These are phyloP conservation scores for Agriopis leucophaearia DNA, from an alignment of 2,888 invertebrate genomes.

Conservation along the genomic window DNA sequence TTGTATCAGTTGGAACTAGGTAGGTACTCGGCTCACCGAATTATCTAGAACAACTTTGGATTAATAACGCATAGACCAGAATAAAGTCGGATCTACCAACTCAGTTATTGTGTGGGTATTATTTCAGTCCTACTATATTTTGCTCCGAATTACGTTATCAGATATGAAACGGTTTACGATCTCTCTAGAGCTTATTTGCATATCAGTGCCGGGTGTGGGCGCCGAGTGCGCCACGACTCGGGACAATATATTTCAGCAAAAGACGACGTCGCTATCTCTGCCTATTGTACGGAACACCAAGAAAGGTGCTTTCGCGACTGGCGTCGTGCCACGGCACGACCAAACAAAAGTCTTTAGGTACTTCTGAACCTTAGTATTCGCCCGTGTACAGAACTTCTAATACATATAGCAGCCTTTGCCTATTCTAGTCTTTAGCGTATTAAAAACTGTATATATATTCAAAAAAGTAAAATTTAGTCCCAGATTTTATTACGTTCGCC, in stretches of 20 bases:
- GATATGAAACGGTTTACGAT: constrained; percentile 81
- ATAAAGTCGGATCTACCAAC: constrained; percentile 43
- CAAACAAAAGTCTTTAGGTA: constrained; percentile 44
- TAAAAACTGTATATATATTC: constrained; percentile 4
- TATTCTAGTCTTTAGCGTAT: constrained; percentile 5
- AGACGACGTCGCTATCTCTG: constrained; percentile 74
- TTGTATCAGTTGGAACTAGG: constrained; percentile 13
- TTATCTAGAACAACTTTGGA: constrained; percentile 38
- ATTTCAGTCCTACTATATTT: constrained; percentile 60
- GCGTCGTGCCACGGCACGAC: constrained; percentile 64
- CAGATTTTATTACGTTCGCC: constrained; percentile 26
- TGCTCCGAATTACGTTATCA: constrained; percentile 75
- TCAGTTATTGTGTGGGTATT: constrained; percentile 50
- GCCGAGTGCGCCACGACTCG: constrained; percentile 64
- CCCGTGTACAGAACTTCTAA: constrained; percentile 20
- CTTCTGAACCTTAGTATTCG: constrained; percentile 23
- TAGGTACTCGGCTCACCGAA: constrained; percentile 31
- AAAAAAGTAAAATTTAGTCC: constrained; percentile 9
- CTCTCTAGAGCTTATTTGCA: constrained; percentile 78
- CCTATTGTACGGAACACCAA: constrained; percentile 68
- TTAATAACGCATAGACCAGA: constrained; percentile 21
- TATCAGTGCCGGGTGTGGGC: constrained; percentile 74
- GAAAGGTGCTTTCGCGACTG: constrained; percentile 65
- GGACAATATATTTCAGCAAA: constrained; percentile 77
- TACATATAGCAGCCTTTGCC: constrained; percentile 1